Percentiles rank a stretch among this genome's conserved stretches.
Evolutionary conservation across 2,797 vertebrate genomes (phyloP).

Genomic region (Cossypha caffra): DNA sequence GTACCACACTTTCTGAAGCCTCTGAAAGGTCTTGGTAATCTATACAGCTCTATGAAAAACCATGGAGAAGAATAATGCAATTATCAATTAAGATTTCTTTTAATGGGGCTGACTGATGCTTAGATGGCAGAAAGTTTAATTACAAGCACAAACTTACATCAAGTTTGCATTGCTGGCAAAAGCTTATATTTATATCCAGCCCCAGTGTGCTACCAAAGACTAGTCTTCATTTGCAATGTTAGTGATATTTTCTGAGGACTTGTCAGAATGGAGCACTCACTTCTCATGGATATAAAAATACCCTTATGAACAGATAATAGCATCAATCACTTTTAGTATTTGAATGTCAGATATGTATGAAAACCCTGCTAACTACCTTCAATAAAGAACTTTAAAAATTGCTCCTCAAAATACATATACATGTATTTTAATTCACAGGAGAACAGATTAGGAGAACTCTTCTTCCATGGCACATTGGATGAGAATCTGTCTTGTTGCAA

Average conservation of each 20-base stretch:
- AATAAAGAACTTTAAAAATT: slow-evolving; percentile 46
- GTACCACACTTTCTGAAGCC: background rate
- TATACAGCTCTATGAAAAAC: background rate
- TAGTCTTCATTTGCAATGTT: slow-evolving; percentile 28
- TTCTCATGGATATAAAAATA: slow-evolving; percentile 58
- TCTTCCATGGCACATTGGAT: slow-evolving; percentile 46
- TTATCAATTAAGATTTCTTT: background rate
- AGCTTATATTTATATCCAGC: background rate
- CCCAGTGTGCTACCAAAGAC: background rate
- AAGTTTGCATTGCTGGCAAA: slow-evolving; percentile 44
- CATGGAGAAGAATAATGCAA: background rate
- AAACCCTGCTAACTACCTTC: slow-evolving; percentile 41
- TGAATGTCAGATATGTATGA: slow-evolving; percentile 56
- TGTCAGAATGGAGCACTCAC: slow-evolving; percentile 44
- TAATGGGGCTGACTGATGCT: background rate
- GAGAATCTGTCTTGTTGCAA: slow-evolving; percentile 79
- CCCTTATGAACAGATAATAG: slow-evolving; percentile 60
- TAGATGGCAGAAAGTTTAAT: slow-evolving; percentile 49
- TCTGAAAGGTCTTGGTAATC: background rate
- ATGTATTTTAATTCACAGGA: slow-evolving; percentile 70
- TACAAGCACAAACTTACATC: slow-evolving; percentile 17
- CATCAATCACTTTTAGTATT: slow-evolving; percentile 68
- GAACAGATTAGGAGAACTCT: slow-evolving; percentile 78
- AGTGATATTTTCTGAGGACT: slow-evolving; percentile 40
- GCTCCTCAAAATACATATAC: slow-evolving; percentile 48